These are phyloP conservation scores for Python bivittatus DNA, from an alignment of 2,113 vertebrate genomes.

Conservation along the genomic window DNA sequence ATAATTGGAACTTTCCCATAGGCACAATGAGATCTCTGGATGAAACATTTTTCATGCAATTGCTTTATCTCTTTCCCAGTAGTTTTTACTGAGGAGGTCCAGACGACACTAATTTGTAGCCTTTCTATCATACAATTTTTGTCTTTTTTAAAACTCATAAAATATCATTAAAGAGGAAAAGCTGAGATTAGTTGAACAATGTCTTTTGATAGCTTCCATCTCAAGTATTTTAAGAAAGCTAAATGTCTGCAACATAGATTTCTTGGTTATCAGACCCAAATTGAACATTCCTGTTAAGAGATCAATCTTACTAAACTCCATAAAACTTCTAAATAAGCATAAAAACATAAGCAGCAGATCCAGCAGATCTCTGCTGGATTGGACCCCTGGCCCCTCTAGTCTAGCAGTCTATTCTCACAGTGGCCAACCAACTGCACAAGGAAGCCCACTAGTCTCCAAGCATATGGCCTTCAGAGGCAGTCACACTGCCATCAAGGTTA, in stretches of 20 bases:
- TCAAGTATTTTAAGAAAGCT: background rate
- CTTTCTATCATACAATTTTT: background rate
- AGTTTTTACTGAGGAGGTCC: background rate
- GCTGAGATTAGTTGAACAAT: background rate
- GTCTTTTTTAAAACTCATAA: background rate
- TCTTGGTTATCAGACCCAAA: background rate
- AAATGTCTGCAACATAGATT: background rate
- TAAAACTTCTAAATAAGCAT: background rate
- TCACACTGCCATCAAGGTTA: background rate
- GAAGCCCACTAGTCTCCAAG: no score
- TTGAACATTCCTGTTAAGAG: background rate
- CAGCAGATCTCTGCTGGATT: background rate
- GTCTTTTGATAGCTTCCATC: background rate
- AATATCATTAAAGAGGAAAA: background rate
- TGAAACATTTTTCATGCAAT: background rate
- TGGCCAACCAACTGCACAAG: no score
- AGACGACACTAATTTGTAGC: background rate
- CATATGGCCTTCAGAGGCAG: background rate
- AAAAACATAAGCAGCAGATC: background rate
- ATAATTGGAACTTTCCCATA: constrained; percentile 4
- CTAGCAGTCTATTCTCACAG: no score
- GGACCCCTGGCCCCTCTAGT: no score
- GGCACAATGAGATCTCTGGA: background rate
- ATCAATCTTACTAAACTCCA: background rate
- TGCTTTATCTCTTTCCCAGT: background rate